Evolutionary conservation across 2,113 vertebrate species (phyloP).

Genomic region (Urocynchramus pylzowi): DNA sequence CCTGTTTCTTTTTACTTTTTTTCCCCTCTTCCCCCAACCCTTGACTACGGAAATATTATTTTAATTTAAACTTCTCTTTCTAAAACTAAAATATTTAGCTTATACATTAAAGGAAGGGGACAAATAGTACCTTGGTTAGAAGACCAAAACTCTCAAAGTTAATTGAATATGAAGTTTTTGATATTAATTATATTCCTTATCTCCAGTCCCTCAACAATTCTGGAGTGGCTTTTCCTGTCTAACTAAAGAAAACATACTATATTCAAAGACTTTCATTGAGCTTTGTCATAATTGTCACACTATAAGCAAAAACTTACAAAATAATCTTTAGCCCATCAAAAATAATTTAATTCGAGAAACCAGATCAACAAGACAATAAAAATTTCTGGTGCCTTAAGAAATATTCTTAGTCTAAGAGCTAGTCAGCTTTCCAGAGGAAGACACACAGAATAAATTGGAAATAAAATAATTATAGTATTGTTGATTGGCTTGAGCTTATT

Average conservation of each 20-base stretch:
- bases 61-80: background rate
- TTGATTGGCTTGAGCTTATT: background rate
- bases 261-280: background rate
- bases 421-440: background rate
- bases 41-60: background rate
- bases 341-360: background rate
- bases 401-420: background rate
- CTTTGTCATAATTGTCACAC: background rate
- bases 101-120: background rate
- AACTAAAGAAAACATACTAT: background rate
- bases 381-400: background rate
- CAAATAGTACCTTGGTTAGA: background rate
- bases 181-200: background rate
- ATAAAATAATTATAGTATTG: background rate
- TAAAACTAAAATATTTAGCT: background rate
- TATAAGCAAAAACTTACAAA: background rate
- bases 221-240: background rate
- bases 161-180: background rate
- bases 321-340: background rate
- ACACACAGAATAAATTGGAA: background rate
- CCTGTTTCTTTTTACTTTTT: background rate
- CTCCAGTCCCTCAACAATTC: background rate
- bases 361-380: background rate
- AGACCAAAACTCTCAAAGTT: background rate
- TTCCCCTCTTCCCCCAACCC: fast-evolving